A percentile compares a stretch with the other conserved stretches of the same genome.
phyloP scores from a whole-genome alignment of 1,140 invertebrate species.

The Hestina assimilis region DNA sequence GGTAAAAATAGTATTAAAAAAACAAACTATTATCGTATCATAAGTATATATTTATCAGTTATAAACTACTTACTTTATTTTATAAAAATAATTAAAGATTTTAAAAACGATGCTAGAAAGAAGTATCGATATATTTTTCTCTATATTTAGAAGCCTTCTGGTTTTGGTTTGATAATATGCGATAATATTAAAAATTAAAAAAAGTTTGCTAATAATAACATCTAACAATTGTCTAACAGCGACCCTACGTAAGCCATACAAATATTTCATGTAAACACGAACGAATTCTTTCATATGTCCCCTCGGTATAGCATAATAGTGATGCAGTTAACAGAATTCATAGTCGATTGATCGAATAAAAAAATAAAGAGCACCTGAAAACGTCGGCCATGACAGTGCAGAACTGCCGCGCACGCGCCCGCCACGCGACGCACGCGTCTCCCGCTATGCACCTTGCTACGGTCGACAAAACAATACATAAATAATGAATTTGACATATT shows the following conservation, averaged over 20 bases:
- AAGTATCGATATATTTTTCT: no score
- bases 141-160: no score
- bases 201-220: conserved; percentile 13
- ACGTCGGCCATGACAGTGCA: conserved; percentile 65
- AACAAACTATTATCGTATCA: no score
- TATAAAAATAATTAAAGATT: no score
- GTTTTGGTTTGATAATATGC: no score
- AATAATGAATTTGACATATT: not conserved
- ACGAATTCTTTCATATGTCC: conserved; percentile 43
- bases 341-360: conserved; percentile 50
- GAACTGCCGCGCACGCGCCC: conserved; percentile 51
- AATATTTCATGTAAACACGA: conserved; percentile 52
- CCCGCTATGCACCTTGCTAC: conserved; percentile 56
- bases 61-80: no score
- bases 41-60: no score
- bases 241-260: conserved; percentile 27
- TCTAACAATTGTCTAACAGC: conserved; percentile 10
- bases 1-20: no score
- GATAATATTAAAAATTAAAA: not conserved
- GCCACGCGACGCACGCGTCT: conserved; percentile 53
- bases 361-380: conserved; percentile 48
- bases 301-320: conserved; percentile 48
- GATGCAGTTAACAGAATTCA: conserved; percentile 55
- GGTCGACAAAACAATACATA: conserved; percentile 41
- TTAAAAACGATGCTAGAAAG: no score